Base-by-base conservation (phyloP, 64 coral and sea anemone genomes). In the Astreopora myriophthalma region DNA sequence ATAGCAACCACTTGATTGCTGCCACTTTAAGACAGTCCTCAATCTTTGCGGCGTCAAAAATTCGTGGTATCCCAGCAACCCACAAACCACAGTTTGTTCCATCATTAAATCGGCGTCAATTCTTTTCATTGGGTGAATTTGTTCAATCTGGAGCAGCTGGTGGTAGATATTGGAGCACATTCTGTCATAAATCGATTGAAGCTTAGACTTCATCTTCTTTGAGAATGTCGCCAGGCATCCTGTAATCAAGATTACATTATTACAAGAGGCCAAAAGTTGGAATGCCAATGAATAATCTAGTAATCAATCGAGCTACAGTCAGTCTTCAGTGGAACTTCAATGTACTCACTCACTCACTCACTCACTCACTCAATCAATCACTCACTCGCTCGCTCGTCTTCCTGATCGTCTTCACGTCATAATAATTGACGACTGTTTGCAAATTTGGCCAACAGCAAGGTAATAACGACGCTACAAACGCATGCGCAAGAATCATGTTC, bases 111-210 rank as follows among this genome's bases (percentile, higher is more conserved):
- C 90, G 35, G 60, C 69, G 48, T 92, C 74, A 6, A 40, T 9
- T 44, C 36, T 52, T 20, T 35, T 75, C 16, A 37, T 32, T 60
- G n/a, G 17, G 27, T 35, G 62, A 42, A 75, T 40, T 32, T 29
- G 20, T 34, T 92, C 90, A 9, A 92, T 24, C 38, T 77, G 13
- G 19, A 31, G 22, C 69, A 92, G 57, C 34, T 92, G 90, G 33
- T 58, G n/a, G 80, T 85, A 92, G 38, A 86, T 92, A 17, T 71
- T 74, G 1, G 80, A 72, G 69, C 90, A 92, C 11, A 92, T 92
- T 17, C 44, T 28, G 33, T 85, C 68, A 37, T 85, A 92, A 0
- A 86, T n/a, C 24, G 0, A 19, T 30, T 77, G 36, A 8, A 85
- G 20, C 32, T 25, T 83, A 30, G 20, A 33, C 20, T 36, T 31